Percentiles rank a stretch among this genome's conserved stretches.
Evolutionary conservation across 2,888 invertebrate species (phyloP).

Genomic region (Agrochola lychnidis): DNA sequence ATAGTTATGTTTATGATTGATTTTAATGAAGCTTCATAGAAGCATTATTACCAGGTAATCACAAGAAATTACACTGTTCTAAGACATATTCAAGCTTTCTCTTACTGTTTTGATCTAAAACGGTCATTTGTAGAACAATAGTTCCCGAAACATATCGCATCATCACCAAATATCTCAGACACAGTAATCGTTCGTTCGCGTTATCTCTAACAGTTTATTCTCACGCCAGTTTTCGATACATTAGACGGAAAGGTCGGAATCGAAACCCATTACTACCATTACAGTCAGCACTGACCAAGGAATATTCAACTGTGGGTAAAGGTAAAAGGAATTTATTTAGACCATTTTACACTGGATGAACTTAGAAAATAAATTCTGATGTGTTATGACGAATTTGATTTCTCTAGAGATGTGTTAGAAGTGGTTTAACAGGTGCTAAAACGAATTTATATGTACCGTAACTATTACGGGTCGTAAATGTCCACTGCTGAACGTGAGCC

Average conservation of each 20-base stretch:
- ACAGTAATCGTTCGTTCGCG: constrained; percentile 43
- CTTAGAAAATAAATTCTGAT: constrained; percentile 18
- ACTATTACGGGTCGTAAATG: constrained; percentile 48
- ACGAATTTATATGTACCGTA: constrained; percentile 24
- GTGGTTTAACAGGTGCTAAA: constrained; percentile 44
- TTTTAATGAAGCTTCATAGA: not conserved
- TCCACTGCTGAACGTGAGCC: constrained; percentile 5
- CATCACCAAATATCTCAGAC: constrained; percentile 6
- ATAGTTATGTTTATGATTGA: not conserved
- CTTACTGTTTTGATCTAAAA: not conserved
- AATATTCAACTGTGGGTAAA: constrained; percentile 25
- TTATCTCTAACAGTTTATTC: constrained; percentile 53
- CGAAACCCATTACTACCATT: constrained; percentile 56
- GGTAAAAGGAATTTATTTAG: constrained; percentile 41
- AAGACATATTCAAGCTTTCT: not conserved
- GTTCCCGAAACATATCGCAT: constrained; percentile 9
- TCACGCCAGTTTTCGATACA: constrained; percentile 62
- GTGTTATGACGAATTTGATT: constrained; percentile 33
- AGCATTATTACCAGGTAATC: not conserved
- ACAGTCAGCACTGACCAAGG: constrained; percentile 51
- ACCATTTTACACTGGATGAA: constrained; percentile 26
- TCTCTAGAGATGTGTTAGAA: constrained; percentile 18
- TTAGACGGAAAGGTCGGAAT: constrained; percentile 55
- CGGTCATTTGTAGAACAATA: not conserved
- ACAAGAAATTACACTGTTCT: not conserved